Evolutionary conservation across 2,797 vertebrate species (phyloP).

Genomic region (Squalus acanthias): DNA sequence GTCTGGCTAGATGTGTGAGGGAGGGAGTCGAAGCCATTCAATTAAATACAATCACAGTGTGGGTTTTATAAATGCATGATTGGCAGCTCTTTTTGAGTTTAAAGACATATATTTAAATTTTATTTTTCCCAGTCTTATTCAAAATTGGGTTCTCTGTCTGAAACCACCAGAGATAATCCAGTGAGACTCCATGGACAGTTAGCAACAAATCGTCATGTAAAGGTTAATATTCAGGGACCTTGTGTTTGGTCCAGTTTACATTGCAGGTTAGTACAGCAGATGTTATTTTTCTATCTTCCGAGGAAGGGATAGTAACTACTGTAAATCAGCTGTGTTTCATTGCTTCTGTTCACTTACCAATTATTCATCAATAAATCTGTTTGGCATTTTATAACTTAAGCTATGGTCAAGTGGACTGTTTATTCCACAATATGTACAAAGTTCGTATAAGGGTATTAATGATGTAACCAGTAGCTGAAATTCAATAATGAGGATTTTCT

Average conservation of each 20-base stretch:
- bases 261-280: neutral
- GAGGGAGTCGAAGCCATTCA: too few species aligned
- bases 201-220: neutral
- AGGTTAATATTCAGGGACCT: neutral
- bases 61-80: neutral
- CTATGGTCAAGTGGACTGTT: neutral
- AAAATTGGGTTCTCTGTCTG: neutral
- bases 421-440: neutral
- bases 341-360: neutral
- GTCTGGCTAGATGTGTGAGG: too few species aligned
- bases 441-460: too few species aligned
- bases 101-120: neutral
- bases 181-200: neutral
- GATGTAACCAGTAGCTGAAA: neutral
- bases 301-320: neutral
- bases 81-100: neutral
- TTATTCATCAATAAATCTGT: neutral
- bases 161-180: neutral
- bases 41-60: neutral
- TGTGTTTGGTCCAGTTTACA: neutral
- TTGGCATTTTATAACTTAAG: neutral
- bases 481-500: neutral
- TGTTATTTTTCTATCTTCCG: neutral
- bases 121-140: neutral
- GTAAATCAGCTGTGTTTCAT: neutral